A percentile compares a stretch with the other conserved stretches of the same genome.
Evolutionary conservation across 92 coral and sea anemone genomes (phyloP).

Genomic region (Nematostella vectensis): DNA sequence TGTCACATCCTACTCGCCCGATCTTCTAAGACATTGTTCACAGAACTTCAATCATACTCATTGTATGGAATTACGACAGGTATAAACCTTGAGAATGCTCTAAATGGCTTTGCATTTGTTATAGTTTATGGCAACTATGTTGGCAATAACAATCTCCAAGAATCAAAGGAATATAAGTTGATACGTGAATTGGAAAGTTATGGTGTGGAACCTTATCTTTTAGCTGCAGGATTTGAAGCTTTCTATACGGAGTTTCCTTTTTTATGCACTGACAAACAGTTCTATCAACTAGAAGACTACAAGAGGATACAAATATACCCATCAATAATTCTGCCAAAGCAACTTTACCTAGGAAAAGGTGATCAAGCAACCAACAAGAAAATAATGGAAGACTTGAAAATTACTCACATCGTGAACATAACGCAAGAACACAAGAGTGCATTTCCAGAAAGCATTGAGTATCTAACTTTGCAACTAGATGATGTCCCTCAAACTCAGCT

Average conservation of each 20-base stretch:
- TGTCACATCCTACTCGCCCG: conserved; percentile 67
- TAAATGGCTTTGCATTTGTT: conserved; percentile 72
- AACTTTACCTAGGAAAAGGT: conserved; percentile 86
- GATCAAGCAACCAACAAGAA: conserved; percentile 80
- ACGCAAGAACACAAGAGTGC: conserved; percentile 78
- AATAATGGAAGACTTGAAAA: conserved; percentile 53
- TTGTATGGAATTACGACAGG: conserved; percentile 43
- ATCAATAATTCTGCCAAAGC: conserved; percentile 64
- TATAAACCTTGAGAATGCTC: conserved; percentile 24
- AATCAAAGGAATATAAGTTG: conserved; percentile 48
- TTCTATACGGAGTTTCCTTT: conserved; percentile 65
- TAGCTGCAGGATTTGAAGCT: conserved; percentile 61
- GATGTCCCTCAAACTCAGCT: conserved; percentile 80
- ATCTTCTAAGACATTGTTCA: conserved; percentile 37
- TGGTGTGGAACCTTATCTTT: conserved; percentile 51
- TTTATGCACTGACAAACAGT: conserved; percentile 58
- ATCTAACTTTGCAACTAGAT: conserved; percentile 81
- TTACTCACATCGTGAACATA: conserved; percentile 83
- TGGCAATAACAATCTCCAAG: conserved; percentile 13
- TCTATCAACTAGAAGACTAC: conserved; percentile 38
- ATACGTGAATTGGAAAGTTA: conserved; percentile 58
- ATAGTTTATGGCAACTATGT: conserved; percentile 68
- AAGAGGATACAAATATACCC: conserved; percentile 63
- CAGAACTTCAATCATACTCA: conserved; percentile 47
- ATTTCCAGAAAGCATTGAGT: conserved; percentile 70